Evolutionary conservation across 2,888 invertebrate genomes (phyloP), one percentile per base, ranked within the genome.

Genomic region (Leptura quadrifasciata): DNA sequence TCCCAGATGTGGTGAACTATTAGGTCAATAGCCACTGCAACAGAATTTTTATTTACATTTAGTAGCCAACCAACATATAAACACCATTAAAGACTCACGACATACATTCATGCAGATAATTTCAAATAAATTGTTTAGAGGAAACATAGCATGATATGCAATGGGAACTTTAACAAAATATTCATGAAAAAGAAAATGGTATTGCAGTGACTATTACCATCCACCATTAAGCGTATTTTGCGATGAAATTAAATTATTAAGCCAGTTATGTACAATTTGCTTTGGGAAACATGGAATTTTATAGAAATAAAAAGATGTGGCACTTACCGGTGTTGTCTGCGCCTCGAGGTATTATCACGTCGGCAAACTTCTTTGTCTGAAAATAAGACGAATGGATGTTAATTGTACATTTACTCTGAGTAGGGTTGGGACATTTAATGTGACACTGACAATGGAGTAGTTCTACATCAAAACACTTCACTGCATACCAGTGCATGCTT

Each of bases 1-100:
- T 98, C 98, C 94, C 97, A 95, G 91, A 99, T 98, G 93, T 99
- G 98, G 91, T 98, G 98, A 87, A 98, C 98, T 91, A 99, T 98
- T 90, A 99, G 94, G 92, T 98, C 97, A 92, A 99, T 98, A 91
- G 99, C 99, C 93, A 99, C 99, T 98, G 96, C 92, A 96, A 95
- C 92, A 93, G 91, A 90, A 81, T 73, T 77, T 75, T 68, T 47
- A 57, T 70, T 74, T 70, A 61, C 17, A 63, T 24, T 52, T 55
- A 72, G 31, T 54, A 63, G 18, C n/a, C 31, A 52, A 72, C 27
- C 31, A 61, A 54, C 61, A 55, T 20, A 54, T 67, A 73, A 63
- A 68, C 55, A 71, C 69, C 77, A 61, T 72, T 61, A 63, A n/a
- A 76, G 57, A 68, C 31, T 54, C 61, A 78, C 69, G 52, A 77